phyloP scores from a whole-genome alignment of 2,888 invertebrate genomes.

The Drosophila silvestris region DNA sequence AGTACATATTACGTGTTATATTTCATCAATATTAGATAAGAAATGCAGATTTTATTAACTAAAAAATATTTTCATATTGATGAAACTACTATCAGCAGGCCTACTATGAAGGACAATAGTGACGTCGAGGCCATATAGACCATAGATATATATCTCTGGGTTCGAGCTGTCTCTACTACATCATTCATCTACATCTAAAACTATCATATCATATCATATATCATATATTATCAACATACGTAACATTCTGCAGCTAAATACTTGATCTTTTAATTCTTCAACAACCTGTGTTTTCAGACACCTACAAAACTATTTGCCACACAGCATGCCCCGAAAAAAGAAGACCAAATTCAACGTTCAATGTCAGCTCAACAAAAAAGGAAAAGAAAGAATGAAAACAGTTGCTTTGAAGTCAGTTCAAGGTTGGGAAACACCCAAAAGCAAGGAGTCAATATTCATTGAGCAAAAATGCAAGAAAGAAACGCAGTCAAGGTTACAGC shows the following conservation, averaged over 20 bases:
- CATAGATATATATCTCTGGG: background rate
- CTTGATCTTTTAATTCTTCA: slow-evolving; percentile 12
- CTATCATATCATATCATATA: background rate
- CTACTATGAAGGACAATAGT: too few species aligned
- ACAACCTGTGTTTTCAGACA: background rate
- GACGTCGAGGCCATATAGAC: too few species aligned
- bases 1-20: too few species aligned
- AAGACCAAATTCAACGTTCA: background rate
- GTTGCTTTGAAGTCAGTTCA: slow-evolving; percentile 21
- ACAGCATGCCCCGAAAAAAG: slow-evolving; percentile 23
- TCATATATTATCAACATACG: background rate
- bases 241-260: slow-evolving; percentile 3
- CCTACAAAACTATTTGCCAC: slow-evolving; percentile 15
- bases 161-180: background rate
- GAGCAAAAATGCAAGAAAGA: slow-evolving; percentile 27
- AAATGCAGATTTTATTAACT: too few species aligned
- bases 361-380: slow-evolving; percentile 22
- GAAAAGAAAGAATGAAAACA: slow-evolving; percentile 5
- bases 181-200: background rate
- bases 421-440: slow-evolving; percentile 31
- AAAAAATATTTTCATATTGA: too few species aligned
- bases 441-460: slow-evolving; percentile 52
- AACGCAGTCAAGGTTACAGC: slow-evolving; percentile 48
- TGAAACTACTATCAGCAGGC: too few species aligned
- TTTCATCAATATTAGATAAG: too few species aligned